Conservation (phyloP, 2,888 invertebrate species). For the Dicyrtoma fusca region DNA sequence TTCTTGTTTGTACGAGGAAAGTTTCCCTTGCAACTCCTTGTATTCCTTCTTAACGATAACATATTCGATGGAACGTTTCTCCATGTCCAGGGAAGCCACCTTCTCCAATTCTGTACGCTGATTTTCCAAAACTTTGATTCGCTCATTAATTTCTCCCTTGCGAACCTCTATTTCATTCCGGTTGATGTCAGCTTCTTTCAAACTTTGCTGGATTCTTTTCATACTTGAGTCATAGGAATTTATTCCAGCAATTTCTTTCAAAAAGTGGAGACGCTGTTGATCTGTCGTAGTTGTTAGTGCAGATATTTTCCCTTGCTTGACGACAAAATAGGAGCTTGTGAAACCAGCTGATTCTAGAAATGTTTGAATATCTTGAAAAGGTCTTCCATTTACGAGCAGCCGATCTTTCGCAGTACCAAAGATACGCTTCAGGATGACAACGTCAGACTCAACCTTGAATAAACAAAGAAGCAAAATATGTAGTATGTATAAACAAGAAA, state of each 20-base stretch:
- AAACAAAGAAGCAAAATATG: not conserved
- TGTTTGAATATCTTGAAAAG: slow-evolving; percentile 35
- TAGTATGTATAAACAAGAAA: not conserved
- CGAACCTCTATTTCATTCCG: slow-evolving; percentile 22
- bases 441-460: slow-evolving; percentile 30
- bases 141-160: slow-evolving; percentile 17
- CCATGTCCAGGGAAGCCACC: slow-evolving; percentile 25
- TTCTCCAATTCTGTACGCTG: slow-evolving; percentile 35
- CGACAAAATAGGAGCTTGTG: slow-evolving; percentile 48
- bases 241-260: slow-evolving; percentile 44
- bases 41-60: slow-evolving; percentile 37
- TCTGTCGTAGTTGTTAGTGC: slow-evolving; percentile 41
- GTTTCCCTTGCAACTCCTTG: not conserved
- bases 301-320: slow-evolving; percentile 49
- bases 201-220: slow-evolving; percentile 11
- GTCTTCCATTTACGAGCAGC: slow-evolving; percentile 44
- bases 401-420: slow-evolving; percentile 42
- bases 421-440: slow-evolving; percentile 41
- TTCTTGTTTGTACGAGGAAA: not conserved
- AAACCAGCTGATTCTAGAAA: slow-evolving; percentile 48
- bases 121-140: slow-evolving; percentile 26
- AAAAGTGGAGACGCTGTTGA: slow-evolving; percentile 39
- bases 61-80: slow-evolving; percentile 40
- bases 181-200: slow-evolving; percentile 7
- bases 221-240: slow-evolving; percentile 39